Base-by-base conservation (phyloP, 2,888 invertebrate species). In the Tolmerus cingulatus region DNA sequence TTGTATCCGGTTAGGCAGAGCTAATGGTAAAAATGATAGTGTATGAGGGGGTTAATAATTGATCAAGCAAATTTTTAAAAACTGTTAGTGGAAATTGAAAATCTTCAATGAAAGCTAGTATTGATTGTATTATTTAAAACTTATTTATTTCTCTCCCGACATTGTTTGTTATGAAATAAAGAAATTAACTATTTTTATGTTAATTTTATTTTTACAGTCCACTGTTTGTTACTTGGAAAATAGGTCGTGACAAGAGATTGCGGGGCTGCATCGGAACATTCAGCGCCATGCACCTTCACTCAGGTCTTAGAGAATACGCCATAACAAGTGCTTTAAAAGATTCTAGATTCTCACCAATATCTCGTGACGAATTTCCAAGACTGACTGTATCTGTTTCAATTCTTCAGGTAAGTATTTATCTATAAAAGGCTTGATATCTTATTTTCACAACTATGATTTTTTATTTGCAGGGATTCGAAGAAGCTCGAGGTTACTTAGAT, bases 211-310 rank as follows among this genome's bases (percentile, higher is more conserved):
- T 88, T 89, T 89, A 90, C 94, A 98, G 98, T 93, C 99, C 99
- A 87, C 94, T 99, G 91, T 99, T 99, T 94, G 99, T 99, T 89
- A 99, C 99, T 89, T 99, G 99, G 99, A 97, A 98, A 93, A 98
- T 98, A 92, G 99, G 99, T 86, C 96, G 97, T 92, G 98, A 98
- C 92, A 96, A 97, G 91, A 95, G 98, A 89, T 95, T 99, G 89
- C 95, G 99, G 89, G 99, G 99, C 84, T 99, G 99, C 93, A 99
- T 99, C 92, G 99, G 99, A 88, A 99, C 99, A 81, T 99, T 99
- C 93, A 98, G 97, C 92, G 97, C 98, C 87, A 97, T 98, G 96
- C 97, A 97, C 92, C 95, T 99, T 91, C 98, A 99, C 92, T 95
- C 96, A 91, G 98, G 99, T 89, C 95, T 99, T 89, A 95, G 98